Percentiles rank a stretch among this genome's conserved stretches.
Conservation (phyloP, 2,113 vertebrate genomes). For the Seriola quinqueradiata region DNA sequence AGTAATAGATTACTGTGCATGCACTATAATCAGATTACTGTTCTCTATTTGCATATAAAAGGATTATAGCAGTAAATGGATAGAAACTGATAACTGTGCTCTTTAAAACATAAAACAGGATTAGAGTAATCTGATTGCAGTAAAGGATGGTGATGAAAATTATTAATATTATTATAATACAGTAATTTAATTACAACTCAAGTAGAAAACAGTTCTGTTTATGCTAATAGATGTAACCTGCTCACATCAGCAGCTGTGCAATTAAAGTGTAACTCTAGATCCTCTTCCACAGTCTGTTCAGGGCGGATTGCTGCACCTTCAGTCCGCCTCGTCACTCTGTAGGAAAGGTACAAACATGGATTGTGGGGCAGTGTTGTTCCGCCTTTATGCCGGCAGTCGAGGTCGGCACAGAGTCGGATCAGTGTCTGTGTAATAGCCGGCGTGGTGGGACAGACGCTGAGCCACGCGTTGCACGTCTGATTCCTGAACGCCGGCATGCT, state of each 20-base stretch:
- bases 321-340: too few relatives aligned
- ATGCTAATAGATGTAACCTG: background rate
- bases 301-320: too few relatives aligned
- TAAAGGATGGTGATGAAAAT: background rate
- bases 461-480: too few relatives aligned
- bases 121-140: background rate
- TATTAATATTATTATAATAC: background rate
- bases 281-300: too few relatives aligned
- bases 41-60: constrained; percentile 13
- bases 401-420: too few relatives aligned
- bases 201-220: background rate
- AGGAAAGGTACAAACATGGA: too few relatives aligned
- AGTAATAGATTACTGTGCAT: constrained; percentile 49
- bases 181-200: background rate
- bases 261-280: background rate
- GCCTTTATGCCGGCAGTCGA: too few relatives aligned
- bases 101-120: background rate
- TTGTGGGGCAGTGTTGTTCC: too few relatives aligned
- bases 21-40: constrained; percentile 12
- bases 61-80: background rate
- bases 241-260: background rate
- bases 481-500: too few relatives aligned
- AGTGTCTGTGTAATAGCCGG: too few relatives aligned
- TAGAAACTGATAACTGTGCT: background rate
- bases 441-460: too few relatives aligned